Evolutionary conservation across 1,140 invertebrate genomes (phyloP).

Genomic region (Trichoplusia ni): DNA sequence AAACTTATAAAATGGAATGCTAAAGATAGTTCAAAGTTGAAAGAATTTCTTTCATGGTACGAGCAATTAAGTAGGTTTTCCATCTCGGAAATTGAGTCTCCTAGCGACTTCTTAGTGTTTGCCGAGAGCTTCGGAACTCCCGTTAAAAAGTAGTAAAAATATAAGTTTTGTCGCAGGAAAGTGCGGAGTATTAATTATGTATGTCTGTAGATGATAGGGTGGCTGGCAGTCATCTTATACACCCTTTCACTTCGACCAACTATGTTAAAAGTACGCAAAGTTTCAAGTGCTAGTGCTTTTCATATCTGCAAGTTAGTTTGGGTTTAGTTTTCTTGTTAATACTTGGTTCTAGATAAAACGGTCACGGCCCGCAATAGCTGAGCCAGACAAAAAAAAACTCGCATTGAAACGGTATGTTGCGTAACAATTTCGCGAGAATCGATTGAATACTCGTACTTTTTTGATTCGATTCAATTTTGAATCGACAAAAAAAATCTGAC

Average conservation of each 20-base stretch:
- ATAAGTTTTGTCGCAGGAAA: neutral
- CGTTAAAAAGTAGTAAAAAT: slow-evolving; percentile 18
- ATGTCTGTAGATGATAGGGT: neutral
- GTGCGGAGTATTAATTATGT: slow-evolving; percentile 8
- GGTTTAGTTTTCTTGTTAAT: no score
- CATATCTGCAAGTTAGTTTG: no score
- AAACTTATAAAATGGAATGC: slow-evolving; percentile 2
- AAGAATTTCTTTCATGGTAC: neutral
- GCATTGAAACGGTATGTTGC: no score
- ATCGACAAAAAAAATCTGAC: no score
- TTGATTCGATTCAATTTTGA: no score
- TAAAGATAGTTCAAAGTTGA: slow-evolving; percentile 6
- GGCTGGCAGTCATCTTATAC: neutral
- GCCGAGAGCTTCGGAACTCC: neutral
- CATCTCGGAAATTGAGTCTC: slow-evolving; percentile 16
- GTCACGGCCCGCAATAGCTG: no score
- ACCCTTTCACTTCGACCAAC: neutral
- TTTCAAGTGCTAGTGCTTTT: no score
- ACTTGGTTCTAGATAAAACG: no score
- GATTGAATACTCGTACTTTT: no score
- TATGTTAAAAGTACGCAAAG: no score
- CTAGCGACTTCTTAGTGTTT: neutral
- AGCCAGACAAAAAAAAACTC: no score
- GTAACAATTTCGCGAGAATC: no score
- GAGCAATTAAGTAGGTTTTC: slow-evolving; percentile 15